phyloP scores from a whole-genome alignment of 1,140 invertebrate genomes.

The Chionoecetes opilio region DNA sequence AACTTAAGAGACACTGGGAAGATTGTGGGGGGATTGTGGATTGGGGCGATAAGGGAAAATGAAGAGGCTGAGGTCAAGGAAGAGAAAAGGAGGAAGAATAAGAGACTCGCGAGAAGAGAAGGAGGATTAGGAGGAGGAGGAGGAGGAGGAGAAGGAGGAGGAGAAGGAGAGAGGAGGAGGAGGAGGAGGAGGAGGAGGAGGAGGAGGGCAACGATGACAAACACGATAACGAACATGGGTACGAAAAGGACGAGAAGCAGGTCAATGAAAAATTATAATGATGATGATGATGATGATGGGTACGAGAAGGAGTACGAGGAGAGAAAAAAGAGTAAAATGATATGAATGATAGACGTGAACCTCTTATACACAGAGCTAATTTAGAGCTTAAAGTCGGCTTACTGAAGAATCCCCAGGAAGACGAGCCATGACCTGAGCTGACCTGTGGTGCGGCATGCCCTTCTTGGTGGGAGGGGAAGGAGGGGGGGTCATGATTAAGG shows the following conservation, averaged over 20 bases:
- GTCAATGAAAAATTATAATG: not conserved
- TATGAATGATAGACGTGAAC: not conserved
- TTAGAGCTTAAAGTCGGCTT: too few relatives aligned
- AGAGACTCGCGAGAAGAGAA: not conserved
- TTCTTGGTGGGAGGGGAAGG: too few relatives aligned
- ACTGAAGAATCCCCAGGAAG: too few relatives aligned
- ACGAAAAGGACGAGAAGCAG: not conserved
- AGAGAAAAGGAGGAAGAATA: not conserved
- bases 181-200: slow-evolving; percentile 45
- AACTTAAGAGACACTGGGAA: slow-evolving; percentile 25
- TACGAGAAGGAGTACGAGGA: not conserved
- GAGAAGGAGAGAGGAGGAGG: not conserved
- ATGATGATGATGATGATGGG: not conserved
- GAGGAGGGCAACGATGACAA: not conserved
- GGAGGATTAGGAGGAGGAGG: slow-evolving; percentile 30
- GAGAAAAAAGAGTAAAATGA: not conserved
- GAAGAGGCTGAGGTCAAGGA: not conserved
- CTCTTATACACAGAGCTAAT: too few relatives aligned
- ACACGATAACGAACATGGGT: not conserved
- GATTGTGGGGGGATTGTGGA: not conserved
- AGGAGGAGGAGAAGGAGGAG: slow-evolving; percentile 2
- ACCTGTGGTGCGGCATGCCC: too few relatives aligned
- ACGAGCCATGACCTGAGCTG: too few relatives aligned
- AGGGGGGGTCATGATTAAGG: too few relatives aligned
- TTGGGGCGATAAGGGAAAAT: not conserved